Conservation (phyloP, 2,113 vertebrate species). For the Cynocephalus volans region DNA sequence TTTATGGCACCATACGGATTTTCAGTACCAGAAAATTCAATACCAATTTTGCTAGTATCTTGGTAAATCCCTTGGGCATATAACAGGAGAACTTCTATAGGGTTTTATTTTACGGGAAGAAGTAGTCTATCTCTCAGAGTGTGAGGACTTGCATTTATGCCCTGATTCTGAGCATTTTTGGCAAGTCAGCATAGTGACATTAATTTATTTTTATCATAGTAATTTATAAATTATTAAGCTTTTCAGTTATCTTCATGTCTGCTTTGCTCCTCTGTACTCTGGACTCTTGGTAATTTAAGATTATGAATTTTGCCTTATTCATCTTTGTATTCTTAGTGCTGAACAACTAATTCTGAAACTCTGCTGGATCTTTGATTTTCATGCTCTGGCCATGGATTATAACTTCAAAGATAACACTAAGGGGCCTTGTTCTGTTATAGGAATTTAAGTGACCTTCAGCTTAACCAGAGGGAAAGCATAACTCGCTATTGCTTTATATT, state of each 20-base stretch:
- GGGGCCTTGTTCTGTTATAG: background rate
- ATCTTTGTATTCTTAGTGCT: background rate
- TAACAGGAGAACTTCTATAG: background rate
- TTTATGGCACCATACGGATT: background rate
- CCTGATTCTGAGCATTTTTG: background rate
- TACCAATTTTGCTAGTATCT: background rate
- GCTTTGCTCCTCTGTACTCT: background rate
- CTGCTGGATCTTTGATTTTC: background rate
- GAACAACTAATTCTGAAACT: background rate
- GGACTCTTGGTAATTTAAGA: background rate
- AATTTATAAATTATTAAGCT: background rate
- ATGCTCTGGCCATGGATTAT: background rate
- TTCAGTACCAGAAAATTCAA: background rate
- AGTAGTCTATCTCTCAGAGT: background rate
- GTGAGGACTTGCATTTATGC: background rate
- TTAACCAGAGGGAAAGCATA: background rate
- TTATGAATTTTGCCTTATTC: background rate
- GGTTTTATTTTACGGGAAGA: background rate
- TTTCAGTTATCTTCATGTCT: conserved; percentile 16
- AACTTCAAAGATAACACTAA: background rate
- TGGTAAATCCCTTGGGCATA: background rate
- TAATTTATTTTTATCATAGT: background rate
- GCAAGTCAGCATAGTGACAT: background rate
- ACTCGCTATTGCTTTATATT: background rate
- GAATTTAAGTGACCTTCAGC: conserved; percentile 4